Conservation (phyloP, 2,113 vertebrate genomes). For the Sturnus vulgaris region DNA sequence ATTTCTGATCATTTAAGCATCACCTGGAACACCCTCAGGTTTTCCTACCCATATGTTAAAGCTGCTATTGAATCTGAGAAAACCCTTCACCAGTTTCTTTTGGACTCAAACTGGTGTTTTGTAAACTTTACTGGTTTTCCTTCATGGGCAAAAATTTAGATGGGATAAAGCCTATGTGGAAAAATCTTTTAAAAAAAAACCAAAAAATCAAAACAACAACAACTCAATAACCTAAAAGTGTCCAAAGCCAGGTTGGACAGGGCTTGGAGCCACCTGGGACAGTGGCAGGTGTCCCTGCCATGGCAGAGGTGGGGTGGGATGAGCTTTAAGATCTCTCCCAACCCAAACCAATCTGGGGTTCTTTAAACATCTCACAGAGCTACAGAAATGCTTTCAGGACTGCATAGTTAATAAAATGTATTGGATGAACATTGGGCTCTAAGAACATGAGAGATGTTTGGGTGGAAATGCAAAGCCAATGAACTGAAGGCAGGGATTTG, state of each 20-base stretch:
- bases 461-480: neutral
- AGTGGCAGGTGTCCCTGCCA: neutral
- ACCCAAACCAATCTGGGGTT: neutral
- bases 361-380: neutral
- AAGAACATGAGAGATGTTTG: neutral
- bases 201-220: rapidly evolving
- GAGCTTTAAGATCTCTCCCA: neutral
- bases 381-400: neutral
- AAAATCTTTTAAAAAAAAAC: neutral
- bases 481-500: neutral
- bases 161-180: neutral
- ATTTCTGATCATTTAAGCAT: neutral
- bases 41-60: neutral
- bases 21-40: neutral
- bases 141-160: neutral
- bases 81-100: rapidly evolving
- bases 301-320: neutral
- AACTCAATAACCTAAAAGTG: neutral
- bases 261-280: neutral
- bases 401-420: rapidly evolving
- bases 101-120: neutral
- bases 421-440: rapidly evolving
- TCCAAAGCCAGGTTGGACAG: neutral
- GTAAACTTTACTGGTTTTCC: neutral
- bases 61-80: neutral